Conservation (phyloP, 1,140 invertebrate species). For the Camponotus pennsylvanicus region DNA sequence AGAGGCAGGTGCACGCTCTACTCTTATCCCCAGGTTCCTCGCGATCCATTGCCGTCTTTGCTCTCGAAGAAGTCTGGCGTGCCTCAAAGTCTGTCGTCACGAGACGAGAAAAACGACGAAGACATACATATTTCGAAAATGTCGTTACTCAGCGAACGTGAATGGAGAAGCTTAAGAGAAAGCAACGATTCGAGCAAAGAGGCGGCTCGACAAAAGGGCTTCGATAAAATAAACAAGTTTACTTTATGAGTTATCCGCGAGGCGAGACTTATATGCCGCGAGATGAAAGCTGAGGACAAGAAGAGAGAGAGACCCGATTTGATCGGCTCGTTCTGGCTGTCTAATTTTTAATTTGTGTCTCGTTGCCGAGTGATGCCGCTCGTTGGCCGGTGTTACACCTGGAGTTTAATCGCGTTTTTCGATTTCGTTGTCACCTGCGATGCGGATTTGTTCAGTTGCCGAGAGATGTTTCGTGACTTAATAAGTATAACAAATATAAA, state of each 20-base stretch:
- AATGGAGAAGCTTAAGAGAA: slow-evolving; percentile 53
- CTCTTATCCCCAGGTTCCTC: slow-evolving; percentile 48
- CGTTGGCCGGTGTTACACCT: not conserved
- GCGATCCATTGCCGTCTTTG: slow-evolving; percentile 35
- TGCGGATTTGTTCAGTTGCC: not conserved
- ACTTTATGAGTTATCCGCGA: slow-evolving; percentile 74
- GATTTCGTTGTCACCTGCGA: slow-evolving; percentile 28
- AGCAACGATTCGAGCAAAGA: not conserved
- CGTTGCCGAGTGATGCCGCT: not conserved
- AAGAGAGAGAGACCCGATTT: slow-evolving; percentile 7
- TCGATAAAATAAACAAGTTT: slow-evolving; percentile 75
- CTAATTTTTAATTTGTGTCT: slow-evolving; percentile 35
- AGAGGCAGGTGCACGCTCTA: slow-evolving; percentile 68
- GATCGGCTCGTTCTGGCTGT: slow-evolving; percentile 30
- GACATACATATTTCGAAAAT: slow-evolving; percentile 72
- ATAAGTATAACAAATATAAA: not conserved
- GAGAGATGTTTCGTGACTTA: not conserved
- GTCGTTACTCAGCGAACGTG: slow-evolving; percentile 67
- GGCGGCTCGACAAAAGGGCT: slow-evolving; percentile 64
- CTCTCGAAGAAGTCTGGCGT: slow-evolving; percentile 42
- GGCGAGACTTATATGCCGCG: slow-evolving; percentile 49
- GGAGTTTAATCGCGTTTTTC: not conserved
- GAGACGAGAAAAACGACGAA: slow-evolving; percentile 47
- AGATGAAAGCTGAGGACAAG: not conserved
- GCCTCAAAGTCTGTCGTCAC: slow-evolving; percentile 23